Conservation (phyloP, 23 tunicate species). For the Phallusia fumigata region DNA sequence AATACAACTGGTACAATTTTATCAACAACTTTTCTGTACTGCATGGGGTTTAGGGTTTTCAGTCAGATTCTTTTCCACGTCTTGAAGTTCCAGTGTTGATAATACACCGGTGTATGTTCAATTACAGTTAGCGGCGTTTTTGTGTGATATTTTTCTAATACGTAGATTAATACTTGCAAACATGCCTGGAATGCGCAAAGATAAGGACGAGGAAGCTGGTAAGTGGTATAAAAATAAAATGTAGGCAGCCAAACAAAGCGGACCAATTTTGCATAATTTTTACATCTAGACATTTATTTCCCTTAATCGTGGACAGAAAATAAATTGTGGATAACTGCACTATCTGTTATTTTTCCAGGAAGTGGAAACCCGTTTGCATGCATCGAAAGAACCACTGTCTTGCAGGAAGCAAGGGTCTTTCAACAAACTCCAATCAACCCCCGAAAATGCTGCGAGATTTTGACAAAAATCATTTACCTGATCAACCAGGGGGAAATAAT, state of each 20-base stretch:
- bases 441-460: slow-evolving; percentile 84
- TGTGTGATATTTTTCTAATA: neutral
- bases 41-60: too few species aligned
- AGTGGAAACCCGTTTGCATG: slow-evolving; percentile 79
- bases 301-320: too few species aligned
- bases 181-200: slow-evolving; percentile 33
- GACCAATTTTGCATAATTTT: too few species aligned
- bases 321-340: too few species aligned
- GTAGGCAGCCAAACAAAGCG: too few species aligned
- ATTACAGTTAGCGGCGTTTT: too few species aligned
- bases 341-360: slow-evolving; percentile 27
- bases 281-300: too few species aligned
- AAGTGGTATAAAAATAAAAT: neutral
- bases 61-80: too few species aligned
- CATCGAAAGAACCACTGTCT: slow-evolving; percentile 78
- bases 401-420: slow-evolving; percentile 95
- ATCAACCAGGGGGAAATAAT: slow-evolving; percentile 95
- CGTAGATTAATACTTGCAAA: neutral
- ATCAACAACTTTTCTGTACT: too few species aligned
- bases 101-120: too few species aligned
- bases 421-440: slow-evolving; percentile 97
- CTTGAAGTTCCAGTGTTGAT: too few species aligned
- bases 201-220: slow-evolving; percentile 31
- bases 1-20: too few species aligned
- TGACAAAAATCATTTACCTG: slow-evolving; percentile 92